phyloP scores from a whole-genome alignment of 2,888 invertebrate genomes.

The Napeogenes inachia region DNA sequence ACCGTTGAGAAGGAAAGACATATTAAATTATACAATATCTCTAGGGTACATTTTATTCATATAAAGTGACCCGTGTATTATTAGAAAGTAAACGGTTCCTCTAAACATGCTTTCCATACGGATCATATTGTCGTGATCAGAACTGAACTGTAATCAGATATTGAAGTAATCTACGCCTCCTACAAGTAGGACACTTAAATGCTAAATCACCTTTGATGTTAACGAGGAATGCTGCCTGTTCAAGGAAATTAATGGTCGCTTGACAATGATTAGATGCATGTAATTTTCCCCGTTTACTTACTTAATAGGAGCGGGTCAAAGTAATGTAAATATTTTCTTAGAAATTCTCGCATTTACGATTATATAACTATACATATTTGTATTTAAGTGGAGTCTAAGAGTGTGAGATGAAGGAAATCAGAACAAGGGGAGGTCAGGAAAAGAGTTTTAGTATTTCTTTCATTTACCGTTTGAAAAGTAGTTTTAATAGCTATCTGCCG shows the following conservation, averaged over 20 bases:
- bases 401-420: no score
- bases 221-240: constrained; percentile 27
- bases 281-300: constrained; percentile 11
- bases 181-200: constrained; percentile 27
- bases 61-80: constrained; percentile 42
- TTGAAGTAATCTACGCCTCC: constrained; percentile 27
- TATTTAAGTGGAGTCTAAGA: no score
- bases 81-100: constrained; percentile 48
- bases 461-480: no score
- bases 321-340: constrained; percentile 2
- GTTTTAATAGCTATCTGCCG: no score
- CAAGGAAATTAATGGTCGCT: constrained; percentile 26
- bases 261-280: constrained; percentile 23
- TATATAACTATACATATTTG: no score
- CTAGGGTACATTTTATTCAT: constrained; percentile 45
- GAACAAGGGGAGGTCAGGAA: no score
- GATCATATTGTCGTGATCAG: constrained; percentile 35
- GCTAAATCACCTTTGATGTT: constrained; percentile 29
- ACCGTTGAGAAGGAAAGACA: constrained; percentile 44
- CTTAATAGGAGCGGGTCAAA: constrained; percentile 1
- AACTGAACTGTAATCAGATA: constrained; percentile 30
- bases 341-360: neutral
- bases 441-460: no score
- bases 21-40: constrained; percentile 43
- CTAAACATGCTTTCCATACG: constrained; percentile 37